Percentiles rank a stretch among this genome's conserved stretches.
These are phyloP conservation scores for Drosophila formosana DNA, from an alignment of 2,888 invertebrate species.

Conservation along the genomic window DNA sequence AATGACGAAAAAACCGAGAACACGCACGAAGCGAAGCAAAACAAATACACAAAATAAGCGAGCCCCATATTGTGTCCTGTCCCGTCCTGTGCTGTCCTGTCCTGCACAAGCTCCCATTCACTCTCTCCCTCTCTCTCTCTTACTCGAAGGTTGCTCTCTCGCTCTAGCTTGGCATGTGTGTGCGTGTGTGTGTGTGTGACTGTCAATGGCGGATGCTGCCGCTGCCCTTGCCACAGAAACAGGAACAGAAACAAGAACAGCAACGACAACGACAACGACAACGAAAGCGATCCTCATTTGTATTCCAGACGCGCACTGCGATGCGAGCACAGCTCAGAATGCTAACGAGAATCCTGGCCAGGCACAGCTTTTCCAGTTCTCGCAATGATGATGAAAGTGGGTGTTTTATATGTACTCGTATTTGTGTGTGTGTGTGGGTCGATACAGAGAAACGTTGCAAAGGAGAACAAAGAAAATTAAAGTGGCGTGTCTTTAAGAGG, in stretches of 20 bases:
- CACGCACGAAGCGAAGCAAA: constrained; percentile 41
- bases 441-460: constrained; percentile 45
- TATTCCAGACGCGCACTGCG: constrained; percentile 83
- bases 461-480: constrained; percentile 58
- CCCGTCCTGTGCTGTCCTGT: constrained; percentile 9
- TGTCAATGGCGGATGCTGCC: constrained; percentile 79
- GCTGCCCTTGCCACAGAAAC: constrained; percentile 55
- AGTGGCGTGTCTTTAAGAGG: constrained; percentile 39
- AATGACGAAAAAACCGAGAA: constrained; percentile 44
- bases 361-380: constrained; percentile 29
- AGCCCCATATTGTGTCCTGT: constrained; percentile 33
- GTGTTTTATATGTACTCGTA: constrained; percentile 37
- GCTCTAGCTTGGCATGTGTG: not conserved
- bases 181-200: constrained; percentile 42
- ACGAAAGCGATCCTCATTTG: constrained; percentile 83
- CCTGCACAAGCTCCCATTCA: constrained; percentile 16
- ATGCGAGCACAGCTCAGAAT: constrained; percentile 68
- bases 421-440: constrained; percentile 53
- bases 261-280: constrained; percentile 38
- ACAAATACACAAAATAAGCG: constrained; percentile 53
- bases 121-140: constrained; percentile 4
- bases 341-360: constrained; percentile 66
- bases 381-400: constrained; percentile 72
- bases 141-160: not conserved
- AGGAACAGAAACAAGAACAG: constrained; percentile 32